Evolutionary conservation across 2,797 vertebrate species (phyloP), one percentile per base, ranked within the genome.

Genomic region (Tokudaia tokunoshimensis): DNA sequence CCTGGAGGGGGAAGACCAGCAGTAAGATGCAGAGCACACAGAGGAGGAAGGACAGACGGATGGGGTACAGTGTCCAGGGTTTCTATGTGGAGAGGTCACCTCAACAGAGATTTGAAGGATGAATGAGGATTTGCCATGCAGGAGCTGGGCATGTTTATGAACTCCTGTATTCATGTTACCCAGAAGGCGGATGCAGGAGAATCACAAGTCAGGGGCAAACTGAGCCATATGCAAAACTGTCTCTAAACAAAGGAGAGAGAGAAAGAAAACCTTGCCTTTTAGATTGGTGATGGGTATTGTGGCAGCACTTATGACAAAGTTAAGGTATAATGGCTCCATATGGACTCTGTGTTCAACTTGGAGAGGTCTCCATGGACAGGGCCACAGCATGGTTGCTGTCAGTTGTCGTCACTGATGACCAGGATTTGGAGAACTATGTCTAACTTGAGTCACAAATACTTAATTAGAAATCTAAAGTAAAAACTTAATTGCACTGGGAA

Each of bases 381-480:
- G 24, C 91, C 31, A 65, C 15, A 65, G 22, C 31, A 17, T 79
- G 22, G 15, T 92, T 82, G 20, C 87, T 74, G 34, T 47, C 52
- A 83, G 37, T 90, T 92, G 44, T 76, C 7, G 1, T 81, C 4
- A 8, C n/a, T 95, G 41, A 24, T 94, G 70, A 50, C 70, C 6
- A 72, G 26, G 41, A 37, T 74, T 94, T 86, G 34, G 26, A 19
- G 76, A 92, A 19, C 24, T 15, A 57, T 12, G 61, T 59, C 75
- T 41, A 94, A 65, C 19, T 86, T 81, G 89, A 89, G 47, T 89
- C 65, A 72, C 20, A 89, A 82, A 95, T 72, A n/a, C 74, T 92
- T 84, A 67, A 70, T 82, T 72, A 19, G 55, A 96, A 92, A 78
- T 91, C 76, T 79, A 31, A 47, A n/a, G 50, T 90, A 82, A 86